A percentile compares a stretch with the other conserved stretches of the same genome.
Evolutionary conservation across 2,113 vertebrate species (phyloP).

Genomic region (Saccopteryx leptura): DNA sequence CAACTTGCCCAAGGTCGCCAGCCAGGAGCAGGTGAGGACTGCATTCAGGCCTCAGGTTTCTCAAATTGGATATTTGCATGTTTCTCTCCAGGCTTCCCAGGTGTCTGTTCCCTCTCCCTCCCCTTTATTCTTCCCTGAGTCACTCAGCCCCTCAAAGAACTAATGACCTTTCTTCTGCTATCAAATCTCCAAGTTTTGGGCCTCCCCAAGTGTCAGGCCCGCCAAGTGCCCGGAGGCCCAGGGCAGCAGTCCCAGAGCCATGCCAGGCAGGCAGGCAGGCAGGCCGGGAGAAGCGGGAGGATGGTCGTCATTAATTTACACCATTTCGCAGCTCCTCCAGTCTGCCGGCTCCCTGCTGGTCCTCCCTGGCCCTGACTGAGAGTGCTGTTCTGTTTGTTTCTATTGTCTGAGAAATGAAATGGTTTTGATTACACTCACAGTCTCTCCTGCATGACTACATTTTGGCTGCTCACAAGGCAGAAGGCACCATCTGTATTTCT

Average conservation of each 20-base stretch:
- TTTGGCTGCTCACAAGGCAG: constrained; percentile 67
- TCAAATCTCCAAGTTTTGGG: background rate
- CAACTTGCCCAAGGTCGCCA: background rate
- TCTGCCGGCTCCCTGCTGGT: constrained; percentile 73
- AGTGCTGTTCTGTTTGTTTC: constrained; percentile 81
- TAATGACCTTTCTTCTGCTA: background rate
- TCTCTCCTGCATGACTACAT: constrained; percentile 64
- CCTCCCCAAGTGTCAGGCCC: background rate
- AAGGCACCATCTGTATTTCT: constrained; percentile 56
- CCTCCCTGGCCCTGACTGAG: constrained; percentile 58
- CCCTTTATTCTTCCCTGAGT: background rate
- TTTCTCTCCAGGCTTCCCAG: background rate
- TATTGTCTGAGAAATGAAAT: constrained; percentile 78
- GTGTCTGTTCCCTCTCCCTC: background rate
- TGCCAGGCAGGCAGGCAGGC: background rate
- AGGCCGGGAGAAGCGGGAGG: background rate
- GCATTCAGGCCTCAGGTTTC: background rate
- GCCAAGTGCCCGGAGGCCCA: background rate
- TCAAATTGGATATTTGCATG: fast-evolving
- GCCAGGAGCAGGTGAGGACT: background rate
- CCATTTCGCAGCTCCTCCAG: constrained; percentile 54
- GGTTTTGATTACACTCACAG: constrained; percentile 77
- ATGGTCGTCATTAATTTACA: constrained; percentile 56
- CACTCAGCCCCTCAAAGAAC: background rate
- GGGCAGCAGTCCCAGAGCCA: background rate